Base-by-base conservation (phyloP, 2,888 invertebrate species). In the Euspilapteryx auroguttella region DNA sequence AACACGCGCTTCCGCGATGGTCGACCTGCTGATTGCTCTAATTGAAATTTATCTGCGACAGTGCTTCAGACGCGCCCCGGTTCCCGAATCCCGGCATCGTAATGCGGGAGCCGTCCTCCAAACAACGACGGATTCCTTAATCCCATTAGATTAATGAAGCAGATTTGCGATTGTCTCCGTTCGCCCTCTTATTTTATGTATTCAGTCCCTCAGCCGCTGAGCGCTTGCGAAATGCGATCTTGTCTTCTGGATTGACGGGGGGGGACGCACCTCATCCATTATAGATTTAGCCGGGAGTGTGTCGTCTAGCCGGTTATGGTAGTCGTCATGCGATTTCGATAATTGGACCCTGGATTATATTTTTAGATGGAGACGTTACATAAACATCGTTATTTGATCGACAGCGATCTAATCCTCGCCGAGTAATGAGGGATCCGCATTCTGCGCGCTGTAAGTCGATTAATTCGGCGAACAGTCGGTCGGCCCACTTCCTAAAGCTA, bases 401-500 rank as follows among this genome's bases (percentile, higher is more conserved):
- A n/a, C n/a, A n/a, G n/a, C n/a, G n/a, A n/a, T n/a, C n/a, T n/a
- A n/a, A n/a, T n/a, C n/a, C n/a, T n/a, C n/a, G n/a, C n/a, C n/a
- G n/a, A n/a, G n/a, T n/a, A n/a, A n/a, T n/a, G n/a, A n/a, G n/a
- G n/a, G n/a, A n/a, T n/a, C n/a, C n/a, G n/a, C n/a, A n/a, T n/a
- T n/a, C n/a, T n/a, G n/a, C n/a, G n/a, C n/a, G n/a, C n/a, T n/a
- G n/a, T n/a, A n/a, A n/a, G 21, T 22, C 17, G n/a, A 53, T n/a
- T n/a, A n/a, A 56, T 62, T 57, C 57, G 48, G 41, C 49, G 58
- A 58, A 62, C 52, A 44, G 23, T 43, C 42, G 45, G 49, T 38
- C 66, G 69, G 64, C 69, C 64, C 64, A 71, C 69, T 69, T 75
- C 71, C 71, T 69, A 69, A 68, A 66, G 59, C 69, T 61, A 65